Percentiles rank a stretch among this genome's conserved stretches.
phyloP scores from a whole-genome alignment of 2,888 invertebrate genomes.

The Aspidapion aeneum region DNA sequence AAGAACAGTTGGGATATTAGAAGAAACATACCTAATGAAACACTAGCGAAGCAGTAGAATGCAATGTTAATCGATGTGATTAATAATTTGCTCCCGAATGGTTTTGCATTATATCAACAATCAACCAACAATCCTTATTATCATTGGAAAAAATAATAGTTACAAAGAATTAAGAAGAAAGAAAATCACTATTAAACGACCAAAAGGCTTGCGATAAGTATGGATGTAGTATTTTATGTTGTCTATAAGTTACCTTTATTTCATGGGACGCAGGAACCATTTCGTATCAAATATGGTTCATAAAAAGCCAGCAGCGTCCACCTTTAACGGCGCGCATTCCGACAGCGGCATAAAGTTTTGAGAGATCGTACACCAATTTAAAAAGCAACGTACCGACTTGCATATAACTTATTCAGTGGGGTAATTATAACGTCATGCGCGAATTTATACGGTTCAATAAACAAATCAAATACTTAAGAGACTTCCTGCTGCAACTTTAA shows the following conservation, averaged over 20 bases:
- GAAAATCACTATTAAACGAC: no score
- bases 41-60: no score
- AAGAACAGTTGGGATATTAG: no score
- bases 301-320: not conserved
- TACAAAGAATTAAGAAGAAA: no score
- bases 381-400: slow-evolving; percentile 33
- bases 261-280: not conserved
- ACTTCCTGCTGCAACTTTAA: slow-evolving; percentile 37
- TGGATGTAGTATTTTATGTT: not conserved
- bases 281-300: not conserved
- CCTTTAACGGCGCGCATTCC: not conserved
- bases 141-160: no score
- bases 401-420: slow-evolving; percentile 35
- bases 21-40: no score
- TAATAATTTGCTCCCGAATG: no score
- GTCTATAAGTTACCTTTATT: not conserved
- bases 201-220: no score
- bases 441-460: slow-evolving; percentile 42
- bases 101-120: no score
- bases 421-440: slow-evolving; percentile 42
- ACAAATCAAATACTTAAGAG: slow-evolving; percentile 37
- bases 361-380: slow-evolving; percentile 9
- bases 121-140: no score
- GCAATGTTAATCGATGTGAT: no score
- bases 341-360: not conserved